Evolutionary conservation across 2,888 invertebrate species (phyloP).

Genomic region (Cryptus viduatorius): DNA sequence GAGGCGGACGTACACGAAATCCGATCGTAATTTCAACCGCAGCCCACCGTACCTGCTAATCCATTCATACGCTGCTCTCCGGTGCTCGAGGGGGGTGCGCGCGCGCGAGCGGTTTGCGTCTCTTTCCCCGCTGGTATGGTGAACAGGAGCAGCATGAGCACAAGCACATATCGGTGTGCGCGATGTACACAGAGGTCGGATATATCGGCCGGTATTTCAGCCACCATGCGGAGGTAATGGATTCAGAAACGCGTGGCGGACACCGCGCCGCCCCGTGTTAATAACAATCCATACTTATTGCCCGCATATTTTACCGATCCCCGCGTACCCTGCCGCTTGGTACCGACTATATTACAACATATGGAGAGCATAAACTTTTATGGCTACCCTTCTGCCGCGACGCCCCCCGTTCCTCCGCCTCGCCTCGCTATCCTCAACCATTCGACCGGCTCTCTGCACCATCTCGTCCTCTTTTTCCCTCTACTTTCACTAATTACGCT

Average conservation of each 20-base stretch:
- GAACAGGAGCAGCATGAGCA: conserved; percentile 34
- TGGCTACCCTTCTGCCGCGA: conserved; percentile 83
- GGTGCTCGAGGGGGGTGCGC: conserved; percentile 59
- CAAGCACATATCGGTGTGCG: conserved; percentile 65
- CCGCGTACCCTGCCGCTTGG: conserved; percentile 68
- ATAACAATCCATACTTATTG: conserved; percentile 86
- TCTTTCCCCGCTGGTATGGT: conserved; percentile 53
- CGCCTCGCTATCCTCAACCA: conserved; percentile 71
- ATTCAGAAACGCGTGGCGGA: conserved; percentile 85
- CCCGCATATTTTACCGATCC: conserved; percentile 85
- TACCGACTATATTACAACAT: conserved; percentile 85
- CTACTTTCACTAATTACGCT: conserved; percentile 75
- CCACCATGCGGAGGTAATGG: conserved; percentile 85
- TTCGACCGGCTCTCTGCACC: conserved; percentile 70
- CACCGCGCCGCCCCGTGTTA: conserved; percentile 85
- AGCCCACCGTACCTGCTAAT: conserved; percentile 82
- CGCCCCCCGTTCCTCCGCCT: conserved; percentile 69
- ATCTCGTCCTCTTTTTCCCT: conserved; percentile 69
- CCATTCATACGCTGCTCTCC: conserved; percentile 82
- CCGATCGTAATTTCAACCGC: conserved; percentile 83
- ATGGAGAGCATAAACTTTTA: conserved; percentile 85
- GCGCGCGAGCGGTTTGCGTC: conserved; percentile 44
- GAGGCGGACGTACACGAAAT: conserved; percentile 77
- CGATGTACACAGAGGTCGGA: conserved; percentile 83
- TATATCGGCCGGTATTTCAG: conserved; percentile 85